Evolutionary conservation across 2,888 invertebrate genomes (phyloP).

Genomic region (Kuschelorhynchus macadamiae): DNA sequence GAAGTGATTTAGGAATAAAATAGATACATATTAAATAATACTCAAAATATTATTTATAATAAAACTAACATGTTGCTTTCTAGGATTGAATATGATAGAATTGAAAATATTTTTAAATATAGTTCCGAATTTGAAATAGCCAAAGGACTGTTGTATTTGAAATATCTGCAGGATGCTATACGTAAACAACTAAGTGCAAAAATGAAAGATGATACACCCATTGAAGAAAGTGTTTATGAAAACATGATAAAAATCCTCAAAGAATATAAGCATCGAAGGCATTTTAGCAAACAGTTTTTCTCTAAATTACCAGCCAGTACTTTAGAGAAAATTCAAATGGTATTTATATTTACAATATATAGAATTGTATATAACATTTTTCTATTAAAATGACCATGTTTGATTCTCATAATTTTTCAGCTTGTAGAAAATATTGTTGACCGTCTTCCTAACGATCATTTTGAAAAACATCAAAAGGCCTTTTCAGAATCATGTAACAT

Average conservation of each 20-base stretch:
- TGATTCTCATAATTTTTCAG: constrained; percentile 51
- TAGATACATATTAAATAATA: too few relatives aligned
- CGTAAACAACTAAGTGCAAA: constrained; percentile 50
- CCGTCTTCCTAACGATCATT: constrained; percentile 55
- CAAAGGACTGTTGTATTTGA: constrained; percentile 54
- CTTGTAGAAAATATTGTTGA: constrained; percentile 55
- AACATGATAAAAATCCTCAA: constrained; percentile 49
- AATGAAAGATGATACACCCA: constrained; percentile 53
- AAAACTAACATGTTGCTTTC: too few relatives aligned
- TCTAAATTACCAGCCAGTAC: constrained; percentile 49
- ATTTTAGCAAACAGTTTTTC: constrained; percentile 53
- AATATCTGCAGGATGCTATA: constrained; percentile 52
- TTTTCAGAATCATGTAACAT: background rate
- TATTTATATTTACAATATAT: constrained; percentile 19
- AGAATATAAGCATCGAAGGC: constrained; percentile 49
- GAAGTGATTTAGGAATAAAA: too few relatives aligned
- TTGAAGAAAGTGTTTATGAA: constrained; percentile 52
- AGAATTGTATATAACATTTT: background rate
- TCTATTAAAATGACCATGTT: too few relatives aligned
- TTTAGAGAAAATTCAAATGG: constrained; percentile 53
- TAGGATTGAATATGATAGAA: constrained; percentile 56
- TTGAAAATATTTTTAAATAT: constrained; percentile 55
- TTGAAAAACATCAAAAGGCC: constrained; percentile 28
- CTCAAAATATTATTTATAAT: too few relatives aligned
- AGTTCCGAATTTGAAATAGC: constrained; percentile 46